These are phyloP conservation scores for Tadarida brasiliensis DNA, from an alignment of 2,797 vertebrate species.

Conservation along the genomic window DNA sequence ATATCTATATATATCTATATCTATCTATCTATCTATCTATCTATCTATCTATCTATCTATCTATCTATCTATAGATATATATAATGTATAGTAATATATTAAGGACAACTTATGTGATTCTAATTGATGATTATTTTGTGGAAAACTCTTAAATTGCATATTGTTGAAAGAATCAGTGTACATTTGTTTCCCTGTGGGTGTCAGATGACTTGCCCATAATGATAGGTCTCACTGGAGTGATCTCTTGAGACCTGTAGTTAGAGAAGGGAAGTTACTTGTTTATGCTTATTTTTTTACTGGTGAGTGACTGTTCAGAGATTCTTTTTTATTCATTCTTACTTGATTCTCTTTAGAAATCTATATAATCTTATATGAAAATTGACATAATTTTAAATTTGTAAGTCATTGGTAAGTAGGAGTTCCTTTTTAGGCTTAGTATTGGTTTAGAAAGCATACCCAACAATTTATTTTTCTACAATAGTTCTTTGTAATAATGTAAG, in stretches of 20 bases:
- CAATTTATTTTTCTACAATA: conserved; percentile 40
- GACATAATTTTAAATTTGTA: conserved; percentile 1
- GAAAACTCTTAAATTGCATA: background rate
- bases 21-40: too few relatives aligned
- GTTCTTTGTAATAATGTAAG: conserved; percentile 59
- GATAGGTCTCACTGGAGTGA: background rate
- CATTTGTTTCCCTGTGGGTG: conserved; percentile 15
- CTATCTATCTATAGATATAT: background rate
- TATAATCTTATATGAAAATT: conserved; percentile 33
- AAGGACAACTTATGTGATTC: background rate
- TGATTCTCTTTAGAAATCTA: conserved; percentile 18
- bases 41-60: too few relatives aligned
- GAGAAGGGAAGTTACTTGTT: conserved; percentile 44
- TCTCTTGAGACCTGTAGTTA: conserved; percentile 15
- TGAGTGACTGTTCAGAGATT: background rate
- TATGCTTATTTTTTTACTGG: conserved; percentile 19
- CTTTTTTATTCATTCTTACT: conserved; percentile 57
- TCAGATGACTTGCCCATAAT: conserved; percentile 30
- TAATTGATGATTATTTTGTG: conserved; percentile 49
- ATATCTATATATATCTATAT: too few relatives aligned
- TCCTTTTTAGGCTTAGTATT: conserved; percentile 32
- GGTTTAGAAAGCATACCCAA: conserved; percentile 30
- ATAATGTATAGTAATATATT: background rate
- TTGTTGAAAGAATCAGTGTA: conserved; percentile 28
- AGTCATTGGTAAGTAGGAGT: conserved; percentile 53